Evolutionary conservation across 2,113 vertebrate genomes (phyloP).

Genomic region (Pollachius pollachius): DNA sequence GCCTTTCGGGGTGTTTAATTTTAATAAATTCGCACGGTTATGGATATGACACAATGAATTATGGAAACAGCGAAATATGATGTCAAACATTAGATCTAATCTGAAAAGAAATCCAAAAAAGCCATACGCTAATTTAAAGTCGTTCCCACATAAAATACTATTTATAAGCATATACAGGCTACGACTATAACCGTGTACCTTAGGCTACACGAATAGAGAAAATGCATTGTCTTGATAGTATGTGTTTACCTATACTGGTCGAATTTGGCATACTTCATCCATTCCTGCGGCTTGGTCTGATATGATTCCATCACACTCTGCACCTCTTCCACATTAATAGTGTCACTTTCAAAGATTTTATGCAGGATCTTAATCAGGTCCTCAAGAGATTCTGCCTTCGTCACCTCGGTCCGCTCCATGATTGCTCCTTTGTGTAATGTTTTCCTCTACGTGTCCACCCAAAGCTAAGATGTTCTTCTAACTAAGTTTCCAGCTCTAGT

Average conservation of each 20-base stretch:
- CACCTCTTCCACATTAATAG: constrained; percentile 86
- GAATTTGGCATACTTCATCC: constrained; percentile 83
- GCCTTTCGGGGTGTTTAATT: too few relatives aligned
- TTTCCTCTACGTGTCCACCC: background rate
- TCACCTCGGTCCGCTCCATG: constrained; percentile 81
- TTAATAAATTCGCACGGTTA: too few relatives aligned
- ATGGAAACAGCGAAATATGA: too few relatives aligned
- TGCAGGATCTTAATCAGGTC: constrained; percentile 84
- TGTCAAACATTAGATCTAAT: too few relatives aligned
- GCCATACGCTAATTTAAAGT: too few relatives aligned
- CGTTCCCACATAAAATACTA: too few relatives aligned
- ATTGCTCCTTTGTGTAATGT: background rate
- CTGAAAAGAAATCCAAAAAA: too few relatives aligned
- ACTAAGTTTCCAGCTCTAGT: constrained; percentile 13
- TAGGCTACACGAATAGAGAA: too few relatives aligned
- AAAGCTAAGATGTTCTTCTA: constrained; percentile 1
- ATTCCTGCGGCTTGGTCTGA: constrained; percentile 85
- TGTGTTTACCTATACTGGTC: constrained; percentile 87
- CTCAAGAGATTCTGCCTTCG: constrained; percentile 78
- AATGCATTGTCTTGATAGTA: too few relatives aligned
- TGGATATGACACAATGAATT: too few relatives aligned
- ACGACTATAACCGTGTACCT: too few relatives aligned
- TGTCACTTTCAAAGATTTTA: constrained; percentile 79
- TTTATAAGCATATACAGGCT: too few relatives aligned
- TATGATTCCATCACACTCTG: constrained; percentile 88